Base-by-base conservation (phyloP, 2,113 vertebrate species). In the Xerus inauris region DNA sequence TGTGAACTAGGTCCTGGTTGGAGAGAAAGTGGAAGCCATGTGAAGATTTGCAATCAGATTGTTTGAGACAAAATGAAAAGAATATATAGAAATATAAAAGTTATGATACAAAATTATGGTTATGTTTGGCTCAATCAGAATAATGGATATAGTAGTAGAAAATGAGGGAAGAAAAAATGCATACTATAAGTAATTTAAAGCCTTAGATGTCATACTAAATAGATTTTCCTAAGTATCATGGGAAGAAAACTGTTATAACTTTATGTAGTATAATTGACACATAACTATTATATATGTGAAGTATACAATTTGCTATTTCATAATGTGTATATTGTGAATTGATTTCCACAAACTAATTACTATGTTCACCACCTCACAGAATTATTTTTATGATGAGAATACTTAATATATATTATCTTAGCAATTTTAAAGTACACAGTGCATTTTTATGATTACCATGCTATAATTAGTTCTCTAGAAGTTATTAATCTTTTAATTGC, bases 401-500 rank as follows among this genome's bases (percentile, higher is more conserved):
- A 40, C 8, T 72, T 72, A 45, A 26, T 12, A 75, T 75, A 75
- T 28, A 75, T 45, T 75, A 24, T 45, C 24, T 45, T 45, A 45
- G 6, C 49, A 65, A 65, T 13, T 65, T 32, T 65, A 42, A 45
- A 75, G 35, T 28, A 16, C 45, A 45, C 5, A 45, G 24, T 75
- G 20, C 20, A 45, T 75, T 97, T 32, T 40, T 76, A 32, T 49
- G 5, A 4, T 76, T 30, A 76, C 28, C 12, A 14, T 76, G 73
- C 40, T 76, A 17, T 47, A 76, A 76, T 76, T 76, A 76, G 84
- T 92, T 84, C 96, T 97, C 94, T 94, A 96, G 87, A 72, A 76
- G 96, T 95, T 97, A 95, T 32, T 81, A 91, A 97, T 97, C 97
- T 80, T 38, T n/a, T 94, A 54, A 96, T 0, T 71, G 26, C 28